These are phyloP conservation scores for Elanus axillaris DNA, from an alignment of 2,113 vertebrate genomes.

Conservation along the genomic window DNA sequence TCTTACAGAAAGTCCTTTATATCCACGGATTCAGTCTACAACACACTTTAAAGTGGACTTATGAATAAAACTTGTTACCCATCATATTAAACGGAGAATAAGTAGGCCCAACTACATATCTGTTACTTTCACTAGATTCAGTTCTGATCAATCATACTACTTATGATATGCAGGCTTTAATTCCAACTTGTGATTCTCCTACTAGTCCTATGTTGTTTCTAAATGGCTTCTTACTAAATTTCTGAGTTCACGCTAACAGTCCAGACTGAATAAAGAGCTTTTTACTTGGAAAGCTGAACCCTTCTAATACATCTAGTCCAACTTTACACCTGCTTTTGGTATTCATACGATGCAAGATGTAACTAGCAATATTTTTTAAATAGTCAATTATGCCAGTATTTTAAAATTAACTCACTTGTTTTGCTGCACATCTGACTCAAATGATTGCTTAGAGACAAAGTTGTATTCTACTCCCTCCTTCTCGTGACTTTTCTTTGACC, in stretches of 20 bases:
- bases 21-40: background rate
- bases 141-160: background rate
- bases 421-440: slow-evolving; percentile 85
- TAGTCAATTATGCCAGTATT: background rate
- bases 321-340: background rate
- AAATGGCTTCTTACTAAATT: background rate
- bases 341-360: background rate
- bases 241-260: background rate
- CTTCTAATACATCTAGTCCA: background rate
- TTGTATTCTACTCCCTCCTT: slow-evolving; percentile 92
- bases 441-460: slow-evolving; percentile 87
- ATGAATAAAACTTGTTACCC: background rate
- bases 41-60: background rate
- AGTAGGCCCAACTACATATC: background rate
- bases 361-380: background rate
- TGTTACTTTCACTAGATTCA: background rate
- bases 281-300: background rate
- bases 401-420: slow-evolving; percentile 78
- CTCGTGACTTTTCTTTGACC: slow-evolving; percentile 86
- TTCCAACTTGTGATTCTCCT: background rate
- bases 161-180: background rate
- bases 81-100: background rate
- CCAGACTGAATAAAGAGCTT: background rate
- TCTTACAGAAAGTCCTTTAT: background rate
- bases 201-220: background rate